Evolutionary conservation across 2,113 vertebrate species (phyloP), one percentile per base, ranked within the genome.

Genomic region (Boleophthalmus pectinirostris): DNA sequence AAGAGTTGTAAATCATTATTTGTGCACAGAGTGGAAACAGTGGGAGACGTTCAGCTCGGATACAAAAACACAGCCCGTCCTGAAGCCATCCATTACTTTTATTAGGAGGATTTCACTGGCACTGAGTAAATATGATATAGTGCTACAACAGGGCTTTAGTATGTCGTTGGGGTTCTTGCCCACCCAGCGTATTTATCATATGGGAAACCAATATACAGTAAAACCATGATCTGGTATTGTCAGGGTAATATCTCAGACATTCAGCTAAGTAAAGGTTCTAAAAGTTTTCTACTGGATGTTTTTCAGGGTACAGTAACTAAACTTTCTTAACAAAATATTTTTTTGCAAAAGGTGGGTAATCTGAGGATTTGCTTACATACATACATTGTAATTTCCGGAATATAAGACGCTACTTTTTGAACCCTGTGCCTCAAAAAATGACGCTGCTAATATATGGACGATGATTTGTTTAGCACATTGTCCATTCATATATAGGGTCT

Each of bases 1-100:
- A 84, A 69, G 69, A 82, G 65, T 72, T 75, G 77, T 84, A 76
- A 87, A 83, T 88, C 73, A 81, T 72, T 70, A 79, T 82, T 84
- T 83, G 69, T 67, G 61, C 57, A 49, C 54, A 67, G 66, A 73
- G 72, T 66, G 24, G 20, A 68, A 63, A 43, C 13, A 38, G 18
- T 46, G 46, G 51, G 24, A 46, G 45, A 63, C 6, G 0, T 68
- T n/a, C 61, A 69, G 13, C 21, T 11, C 33, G 21, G 78, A 61
- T 46, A 13, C 4, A 43, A 63, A 70, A 70, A 73, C 68, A 57
- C 0, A 1, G 2, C 3, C 24, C 24, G 38, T 65, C 24, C 15
- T 53, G 23, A 58, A 72, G 35, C 10, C 33, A 53, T 67, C 47
- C 20, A 0, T n/a, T 38, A 43, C 72, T 56, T 43, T 66, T 66